Evolutionary conservation across 2,113 vertebrate genomes (phyloP), one percentile per base, ranked within the genome.

Genomic region (Hypocryptadius cinnamomeus): DNA sequence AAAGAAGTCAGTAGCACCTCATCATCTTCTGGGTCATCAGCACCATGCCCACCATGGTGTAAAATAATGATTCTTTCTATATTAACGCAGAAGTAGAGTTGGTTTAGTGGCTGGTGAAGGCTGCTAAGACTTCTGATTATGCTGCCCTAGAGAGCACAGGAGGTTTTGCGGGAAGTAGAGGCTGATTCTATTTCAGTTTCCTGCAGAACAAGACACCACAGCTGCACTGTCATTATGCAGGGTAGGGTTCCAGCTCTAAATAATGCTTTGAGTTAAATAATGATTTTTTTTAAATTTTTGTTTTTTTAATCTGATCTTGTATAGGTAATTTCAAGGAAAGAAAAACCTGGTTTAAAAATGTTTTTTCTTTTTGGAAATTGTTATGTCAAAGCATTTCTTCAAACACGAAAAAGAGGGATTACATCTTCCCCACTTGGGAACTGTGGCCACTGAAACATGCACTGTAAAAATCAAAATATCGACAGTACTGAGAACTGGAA

Each of bases 261-360:
- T 60, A 11, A 86, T n/a, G 42, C 35, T 42, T 70, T 33, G 16
- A 57, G 48, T 61, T 78, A 79, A 89, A 51, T 44, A 0, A 12
- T 15, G 1, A 35, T 40, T 33, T 9, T 24, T 3, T 4, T 3
- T 11, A 8, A 20, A 6, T 9, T 7, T 31, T 30, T 25, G 5
- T 4, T 33, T 66, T 44, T 42, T 73, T 16, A 47, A 71, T 70
- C 23, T 83, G 42, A 73, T 15, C 9, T 79, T 85, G 16, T 42
- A 15, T 6, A 63, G 33, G 4, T 13, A 77, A 63, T 73, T 59
- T 83, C 33, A 78, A 80, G 9, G 22, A 39, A 42, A 51, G 7
- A 35, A 64, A 87, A 84, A 30, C 2, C 9, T 48, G 5, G 6
- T 73, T 40, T 59, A n/a, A 87, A 89, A 53, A 48, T 15, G 1